Evolutionary conservation across 2,113 vertebrate species (phyloP).

Genomic region (Oryzias curvinotus): DNA sequence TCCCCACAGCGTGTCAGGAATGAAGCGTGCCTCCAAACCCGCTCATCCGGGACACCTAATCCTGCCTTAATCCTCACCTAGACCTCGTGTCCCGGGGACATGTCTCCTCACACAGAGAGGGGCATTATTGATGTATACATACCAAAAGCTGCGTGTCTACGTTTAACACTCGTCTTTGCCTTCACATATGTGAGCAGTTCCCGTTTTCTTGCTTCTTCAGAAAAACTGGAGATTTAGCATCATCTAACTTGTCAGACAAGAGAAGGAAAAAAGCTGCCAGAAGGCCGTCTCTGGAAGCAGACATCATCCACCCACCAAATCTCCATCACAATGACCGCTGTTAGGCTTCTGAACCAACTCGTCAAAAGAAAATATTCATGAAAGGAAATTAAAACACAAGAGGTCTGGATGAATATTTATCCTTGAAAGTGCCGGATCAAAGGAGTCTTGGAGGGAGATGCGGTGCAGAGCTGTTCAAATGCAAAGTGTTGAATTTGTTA

Average conservation of each 20-base stretch:
- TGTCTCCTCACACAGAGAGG: constrained; percentile 26
- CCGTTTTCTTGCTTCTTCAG: constrained; percentile 36
- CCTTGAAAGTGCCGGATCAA: constrained; percentile 38
- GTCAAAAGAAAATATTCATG: constrained; percentile 44
- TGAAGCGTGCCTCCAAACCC: constrained; percentile 1
- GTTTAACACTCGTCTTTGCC: not conserved
- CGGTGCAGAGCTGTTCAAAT: constrained; percentile 7
- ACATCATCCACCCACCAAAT: constrained; percentile 40
- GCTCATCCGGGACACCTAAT: constrained; percentile 39
- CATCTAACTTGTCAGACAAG: constrained; percentile 34
- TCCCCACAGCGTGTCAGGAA: constrained; percentile 23
- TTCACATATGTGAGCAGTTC: constrained; percentile 6
- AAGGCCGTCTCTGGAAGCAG: constrained; percentile 22
- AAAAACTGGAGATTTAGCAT: constrained; percentile 42
- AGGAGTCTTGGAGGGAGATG: constrained; percentile 22
- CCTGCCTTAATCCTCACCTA: constrained; percentile 49
- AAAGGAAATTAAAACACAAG: constrained; percentile 59
- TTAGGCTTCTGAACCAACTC: constrained; percentile 13
- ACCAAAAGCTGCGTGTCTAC: not conserved
- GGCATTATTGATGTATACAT: not conserved
- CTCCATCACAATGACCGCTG: constrained; percentile 24
- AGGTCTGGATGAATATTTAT: constrained; percentile 53
- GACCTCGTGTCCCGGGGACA: constrained; percentile 31
- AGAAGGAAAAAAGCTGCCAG: constrained; percentile 24
- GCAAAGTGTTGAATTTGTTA: constrained; percentile 26